Evolutionary conservation across 2,797 vertebrate genomes (phyloP).

Genomic region (Sebastes jordani): DNA sequence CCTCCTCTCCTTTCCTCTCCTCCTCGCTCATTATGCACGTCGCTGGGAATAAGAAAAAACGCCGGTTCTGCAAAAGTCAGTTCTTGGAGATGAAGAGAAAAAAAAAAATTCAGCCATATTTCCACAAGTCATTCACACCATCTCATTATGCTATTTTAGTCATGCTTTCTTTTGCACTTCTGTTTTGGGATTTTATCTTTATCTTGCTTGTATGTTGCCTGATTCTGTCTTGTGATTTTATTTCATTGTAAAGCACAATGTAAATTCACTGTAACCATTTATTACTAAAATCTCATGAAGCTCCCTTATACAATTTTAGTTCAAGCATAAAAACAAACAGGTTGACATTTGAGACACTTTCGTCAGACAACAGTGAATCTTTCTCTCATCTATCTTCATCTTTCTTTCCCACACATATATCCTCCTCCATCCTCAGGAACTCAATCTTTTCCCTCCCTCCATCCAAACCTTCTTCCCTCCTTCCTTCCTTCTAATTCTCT

Average conservation of each 20-base stretch:
- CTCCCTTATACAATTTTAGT: neutral
- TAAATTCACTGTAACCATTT: neutral
- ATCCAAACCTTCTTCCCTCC: conserved; percentile 9
- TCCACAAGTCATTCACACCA: conserved; percentile 22
- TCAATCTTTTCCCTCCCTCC: conserved; percentile 21
- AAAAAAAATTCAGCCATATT: neutral
- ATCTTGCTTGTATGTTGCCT: neutral
- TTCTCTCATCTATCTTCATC: conserved; percentile 12
- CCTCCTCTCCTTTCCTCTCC: conserved; percentile 5
- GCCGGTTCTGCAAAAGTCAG: conserved; percentile 40
- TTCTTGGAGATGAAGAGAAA: conserved; percentile 19
- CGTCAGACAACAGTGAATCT: conserved; percentile 11
- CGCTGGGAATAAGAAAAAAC: conserved; percentile 38
- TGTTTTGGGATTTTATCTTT: neutral
- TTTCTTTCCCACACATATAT: neutral
- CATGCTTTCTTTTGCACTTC: neutral
- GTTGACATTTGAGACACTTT: conserved; percentile 41
- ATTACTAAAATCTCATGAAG: neutral
- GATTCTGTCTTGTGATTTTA: neutral
- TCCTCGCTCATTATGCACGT: conserved; percentile 36
- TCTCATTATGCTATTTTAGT: conserved; percentile 23
- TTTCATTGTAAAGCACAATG: neutral
- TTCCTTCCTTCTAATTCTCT: conserved; percentile 42
- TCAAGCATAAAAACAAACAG: conserved; percentile 28
- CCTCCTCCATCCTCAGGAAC: conserved; percentile 20